Conservation (phyloP, 2,888 invertebrate species). For the Creontiades dilutus region DNA sequence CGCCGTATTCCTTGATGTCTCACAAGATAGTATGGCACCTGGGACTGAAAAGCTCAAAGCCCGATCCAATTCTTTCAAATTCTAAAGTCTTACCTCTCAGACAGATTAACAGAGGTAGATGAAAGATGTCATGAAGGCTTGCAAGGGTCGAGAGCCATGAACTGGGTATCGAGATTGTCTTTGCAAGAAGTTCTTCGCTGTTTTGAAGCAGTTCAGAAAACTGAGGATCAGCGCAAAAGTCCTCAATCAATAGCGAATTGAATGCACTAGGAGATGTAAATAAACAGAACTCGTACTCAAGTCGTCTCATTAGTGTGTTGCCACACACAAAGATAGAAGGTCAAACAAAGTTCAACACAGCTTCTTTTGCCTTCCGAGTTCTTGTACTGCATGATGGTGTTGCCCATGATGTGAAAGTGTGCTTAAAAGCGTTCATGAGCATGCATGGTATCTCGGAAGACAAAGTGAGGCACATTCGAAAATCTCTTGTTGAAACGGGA, state of each 20-base stretch:
- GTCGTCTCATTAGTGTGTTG: not conserved
- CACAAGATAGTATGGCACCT: no score
- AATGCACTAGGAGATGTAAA: not conserved
- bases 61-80: no score
- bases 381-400: conserved; percentile 41
- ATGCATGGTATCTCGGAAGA: conserved; percentile 69
- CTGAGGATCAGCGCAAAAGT: conserved; percentile 31
- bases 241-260: conserved; percentile 23
- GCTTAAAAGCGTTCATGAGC: conserved; percentile 69
- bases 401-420: conserved; percentile 64
- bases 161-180: not conserved
- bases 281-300: conserved; percentile 11
- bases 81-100: no score
- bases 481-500: conserved; percentile 62
- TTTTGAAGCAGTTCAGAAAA: not conserved
- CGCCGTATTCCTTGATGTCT: no score
- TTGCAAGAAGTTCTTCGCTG: not conserved
- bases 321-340: not conserved
- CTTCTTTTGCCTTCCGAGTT: conserved; percentile 51
- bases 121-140: conserved; percentile 16
- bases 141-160: not conserved
- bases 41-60: no score
- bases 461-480: conserved; percentile 60
- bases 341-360: not conserved
- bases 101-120: no score